Conservation (phyloP, 2,113 vertebrate species). For the Protomyctophum bolini region DNA sequence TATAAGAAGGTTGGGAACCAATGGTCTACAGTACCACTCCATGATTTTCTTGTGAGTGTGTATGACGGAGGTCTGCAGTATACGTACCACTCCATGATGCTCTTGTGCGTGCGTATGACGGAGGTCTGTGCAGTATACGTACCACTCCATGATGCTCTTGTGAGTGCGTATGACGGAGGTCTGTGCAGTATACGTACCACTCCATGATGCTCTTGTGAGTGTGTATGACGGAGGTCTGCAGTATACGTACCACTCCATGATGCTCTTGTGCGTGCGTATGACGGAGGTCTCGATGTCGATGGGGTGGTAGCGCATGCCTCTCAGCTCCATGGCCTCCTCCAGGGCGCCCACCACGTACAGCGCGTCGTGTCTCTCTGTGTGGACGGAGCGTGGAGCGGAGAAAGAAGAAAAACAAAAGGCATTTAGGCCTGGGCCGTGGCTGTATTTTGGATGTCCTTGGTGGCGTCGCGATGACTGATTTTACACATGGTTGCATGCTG, state of each 20-base stretch:
- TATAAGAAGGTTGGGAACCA: too few species aligned
- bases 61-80: conserved; percentile 89
- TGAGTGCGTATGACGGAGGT: conserved; percentile 96
- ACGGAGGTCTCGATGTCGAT: conserved; percentile 99
- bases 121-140: conserved; percentile 87
- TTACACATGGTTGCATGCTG: too few species aligned
- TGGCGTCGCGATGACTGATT: too few species aligned
- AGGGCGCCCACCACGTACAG: conserved; percentile 97
- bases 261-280: conserved; percentile 96
- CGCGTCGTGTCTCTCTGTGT: conserved; percentile 94
- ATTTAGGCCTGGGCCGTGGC: too few species aligned
- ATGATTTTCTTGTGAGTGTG: conserved; percentile 97
- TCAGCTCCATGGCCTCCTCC: conserved; percentile 97
- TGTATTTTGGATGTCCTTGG: too few species aligned
- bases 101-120: conserved; percentile 95
- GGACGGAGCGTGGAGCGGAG: conserved; percentile 2
- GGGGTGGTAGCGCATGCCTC: conserved; percentile 97
- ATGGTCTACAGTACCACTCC: conserved; percentile 93
- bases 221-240: conserved; percentile 92
- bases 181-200: conserved; percentile 86
- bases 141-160: conserved; percentile 99
- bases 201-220: conserved; percentile 98
- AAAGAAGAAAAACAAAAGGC: too few species aligned
- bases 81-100: conserved; percentile 95
- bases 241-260: conserved; percentile 91